Conservation (phyloP, 2,888 invertebrate species). For the Lithophane ornitopus region DNA sequence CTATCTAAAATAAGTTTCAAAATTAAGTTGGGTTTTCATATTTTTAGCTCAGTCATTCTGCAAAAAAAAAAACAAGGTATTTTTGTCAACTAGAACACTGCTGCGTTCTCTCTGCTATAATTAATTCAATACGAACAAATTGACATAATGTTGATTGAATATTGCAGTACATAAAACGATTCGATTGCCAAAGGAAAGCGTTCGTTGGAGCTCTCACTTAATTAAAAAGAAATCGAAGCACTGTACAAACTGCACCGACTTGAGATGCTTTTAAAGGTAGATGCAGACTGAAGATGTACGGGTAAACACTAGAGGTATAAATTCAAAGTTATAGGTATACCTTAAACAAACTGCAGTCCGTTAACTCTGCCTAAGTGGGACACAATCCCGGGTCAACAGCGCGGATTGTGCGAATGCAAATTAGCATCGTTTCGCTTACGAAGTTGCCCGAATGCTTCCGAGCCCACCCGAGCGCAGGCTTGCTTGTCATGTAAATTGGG, state of each 20-base stretch:
- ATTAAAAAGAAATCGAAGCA: slow-evolving; percentile 43
- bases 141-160: slow-evolving; percentile 15
- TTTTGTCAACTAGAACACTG: not conserved
- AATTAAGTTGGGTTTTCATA: not conserved
- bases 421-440: slow-evolving; percentile 52
- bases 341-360: slow-evolving; percentile 38
- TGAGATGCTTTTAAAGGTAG: slow-evolving; percentile 48
- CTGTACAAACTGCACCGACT: slow-evolving; percentile 25
- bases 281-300: slow-evolving; percentile 14
- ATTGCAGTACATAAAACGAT: slow-evolving; percentile 10
- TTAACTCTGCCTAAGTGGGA: slow-evolving; percentile 54
- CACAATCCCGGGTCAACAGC: slow-evolving; percentile 59
- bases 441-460: slow-evolving; percentile 49
- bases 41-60: not conserved
- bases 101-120: not conserved
- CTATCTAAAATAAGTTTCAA: not conserved
- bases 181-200: not conserved
- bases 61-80: not conserved
- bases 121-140: not conserved
- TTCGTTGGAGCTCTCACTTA: slow-evolving; percentile 13
- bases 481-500: slow-evolving; percentile 65
- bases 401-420: slow-evolving; percentile 65
- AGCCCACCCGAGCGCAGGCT: slow-evolving; percentile 54
- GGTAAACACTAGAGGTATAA: slow-evolving; percentile 24
- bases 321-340: slow-evolving; percentile 16